phyloP scores from a whole-genome alignment of 2,113 vertebrate genomes.

The Murina feae region DNA sequence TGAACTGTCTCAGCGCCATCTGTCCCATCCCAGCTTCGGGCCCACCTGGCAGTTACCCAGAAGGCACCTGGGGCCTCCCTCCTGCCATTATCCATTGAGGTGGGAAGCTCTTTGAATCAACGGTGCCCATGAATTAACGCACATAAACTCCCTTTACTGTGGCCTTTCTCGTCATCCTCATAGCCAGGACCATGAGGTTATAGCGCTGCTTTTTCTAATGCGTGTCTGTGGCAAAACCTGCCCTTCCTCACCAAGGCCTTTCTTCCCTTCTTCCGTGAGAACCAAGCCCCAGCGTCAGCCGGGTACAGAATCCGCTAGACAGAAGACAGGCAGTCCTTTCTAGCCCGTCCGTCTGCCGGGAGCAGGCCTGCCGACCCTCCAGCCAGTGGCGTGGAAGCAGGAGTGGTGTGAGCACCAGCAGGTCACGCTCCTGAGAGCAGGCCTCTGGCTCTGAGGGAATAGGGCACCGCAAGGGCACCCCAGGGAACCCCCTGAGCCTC shows the following conservation, averaged over 20 bases:
- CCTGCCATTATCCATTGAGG: background rate
- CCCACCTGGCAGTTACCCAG: background rate
- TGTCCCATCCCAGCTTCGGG: background rate
- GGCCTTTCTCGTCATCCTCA: background rate
- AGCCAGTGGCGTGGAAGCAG: background rate
- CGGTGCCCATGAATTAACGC: background rate
- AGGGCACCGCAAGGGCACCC: too few species aligned
- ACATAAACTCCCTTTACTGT: background rate
- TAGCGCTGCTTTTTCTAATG: background rate
- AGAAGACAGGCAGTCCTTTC: background rate
- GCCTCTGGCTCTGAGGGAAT: background rate
- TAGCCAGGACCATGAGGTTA: background rate
- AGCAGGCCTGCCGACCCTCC: background rate
- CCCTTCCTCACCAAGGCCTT: background rate
- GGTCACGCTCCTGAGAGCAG: background rate
- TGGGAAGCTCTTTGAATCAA: background rate
- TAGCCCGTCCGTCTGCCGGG: background rate
- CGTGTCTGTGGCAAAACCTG: background rate
- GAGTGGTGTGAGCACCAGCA: background rate
- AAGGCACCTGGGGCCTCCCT: background rate
- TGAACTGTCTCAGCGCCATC: background rate
- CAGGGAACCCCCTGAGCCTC: too few species aligned
- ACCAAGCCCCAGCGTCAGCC: background rate
- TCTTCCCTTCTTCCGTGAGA: background rate
- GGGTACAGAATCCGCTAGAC: background rate